Base-by-base conservation (phyloP, 2,797 vertebrate species). In the Gallinago nigripennis region DNA sequence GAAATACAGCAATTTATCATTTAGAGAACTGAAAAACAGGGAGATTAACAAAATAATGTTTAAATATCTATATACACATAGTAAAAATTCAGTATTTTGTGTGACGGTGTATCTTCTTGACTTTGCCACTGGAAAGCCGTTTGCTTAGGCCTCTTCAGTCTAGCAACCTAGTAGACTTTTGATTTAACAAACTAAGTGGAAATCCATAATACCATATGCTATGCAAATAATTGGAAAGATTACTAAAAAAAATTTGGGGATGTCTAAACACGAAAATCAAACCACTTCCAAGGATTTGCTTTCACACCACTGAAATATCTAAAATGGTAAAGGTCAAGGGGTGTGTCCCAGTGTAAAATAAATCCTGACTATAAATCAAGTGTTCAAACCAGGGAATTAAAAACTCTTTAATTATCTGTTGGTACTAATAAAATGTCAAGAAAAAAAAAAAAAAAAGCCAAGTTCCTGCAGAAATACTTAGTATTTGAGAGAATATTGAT, bases 321-420 rank as follows among this genome's bases (percentile, higher is more conserved):
- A 53, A 72, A 82, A 71, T 24, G 63, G 20, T 19, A 75, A 70
- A 53, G 72, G 82, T 92, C 82, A 95, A 90, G 87, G 80, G 39
- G 17, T 39, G 77, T 79, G n/a, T 65, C 86, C 45, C 71, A 82
- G 50, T 37, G 79, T 56, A 86, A 83, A 96, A 77, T 86, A 82
- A 92, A 92, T 92, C 66, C 64, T 96, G 75, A 90, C 75, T 58
- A 79, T 91, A 93, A 97, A 94, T 91, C 77, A 96, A 86, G 24
- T 28, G 71, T n/a, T 72, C 58, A 83, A 78, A 94, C 39, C 41
- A 93, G 41, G 76, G 80, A 75, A 82, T 65, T 91, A 75, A 92
- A 91, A 91, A 76, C 66, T 68, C 18, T 78, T 69, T 82, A 37
- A 90, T 97, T 95, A 92, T 83, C 66, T 87, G n/a, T 56, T 72